Conservation (phyloP, 2,888 invertebrate species). For the Orchestes rusci region DNA sequence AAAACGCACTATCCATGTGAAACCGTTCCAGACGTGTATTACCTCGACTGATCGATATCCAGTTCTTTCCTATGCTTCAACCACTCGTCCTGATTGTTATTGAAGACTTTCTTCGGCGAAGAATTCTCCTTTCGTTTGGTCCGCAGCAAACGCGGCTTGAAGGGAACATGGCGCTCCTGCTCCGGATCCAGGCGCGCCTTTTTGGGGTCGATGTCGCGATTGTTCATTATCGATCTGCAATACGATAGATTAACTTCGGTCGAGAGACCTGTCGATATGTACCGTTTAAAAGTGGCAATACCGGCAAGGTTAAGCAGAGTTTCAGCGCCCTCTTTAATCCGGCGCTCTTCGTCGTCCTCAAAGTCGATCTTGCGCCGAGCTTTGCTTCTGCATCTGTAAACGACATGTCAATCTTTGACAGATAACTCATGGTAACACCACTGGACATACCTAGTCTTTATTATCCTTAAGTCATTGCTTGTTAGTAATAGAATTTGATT, state of each 20-base stretch:
- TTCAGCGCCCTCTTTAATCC: slow-evolving; percentile 72
- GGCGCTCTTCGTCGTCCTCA: slow-evolving; percentile 60
- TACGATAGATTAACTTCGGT: too few relatives aligned
- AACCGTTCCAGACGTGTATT: too few relatives aligned
- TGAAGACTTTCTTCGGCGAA: slow-evolving; percentile 31
- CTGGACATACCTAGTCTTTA: slow-evolving; percentile 17
- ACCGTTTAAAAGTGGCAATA: slow-evolving; percentile 39
- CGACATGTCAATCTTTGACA: neutral
- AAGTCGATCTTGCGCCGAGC: slow-evolving; percentile 39
- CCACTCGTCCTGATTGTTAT: slow-evolving; percentile 39
- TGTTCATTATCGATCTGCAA: slow-evolving; percentile 12
- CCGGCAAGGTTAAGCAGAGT: slow-evolving; percentile 71
- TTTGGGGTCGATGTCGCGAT: slow-evolving; percentile 13
- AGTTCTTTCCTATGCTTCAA: slow-evolving; percentile 39
- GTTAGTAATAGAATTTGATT: too few relatives aligned
- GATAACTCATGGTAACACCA: neutral
- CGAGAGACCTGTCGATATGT: too few relatives aligned
- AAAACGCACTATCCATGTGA: too few relatives aligned
- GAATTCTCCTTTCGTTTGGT: slow-evolving; percentile 35
- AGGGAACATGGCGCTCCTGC: slow-evolving; percentile 36
- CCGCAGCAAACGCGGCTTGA: slow-evolving; percentile 39
- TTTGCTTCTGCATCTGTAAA: slow-evolving; percentile 24
- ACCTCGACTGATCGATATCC: slow-evolving; percentile 40
- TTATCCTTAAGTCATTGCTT: slow-evolving; percentile 22
- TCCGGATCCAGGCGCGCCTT: too few relatives aligned